These are phyloP conservation scores for Drusus annulatus DNA, from an alignment of 1,140 invertebrate genomes.

Conservation along the genomic window DNA sequence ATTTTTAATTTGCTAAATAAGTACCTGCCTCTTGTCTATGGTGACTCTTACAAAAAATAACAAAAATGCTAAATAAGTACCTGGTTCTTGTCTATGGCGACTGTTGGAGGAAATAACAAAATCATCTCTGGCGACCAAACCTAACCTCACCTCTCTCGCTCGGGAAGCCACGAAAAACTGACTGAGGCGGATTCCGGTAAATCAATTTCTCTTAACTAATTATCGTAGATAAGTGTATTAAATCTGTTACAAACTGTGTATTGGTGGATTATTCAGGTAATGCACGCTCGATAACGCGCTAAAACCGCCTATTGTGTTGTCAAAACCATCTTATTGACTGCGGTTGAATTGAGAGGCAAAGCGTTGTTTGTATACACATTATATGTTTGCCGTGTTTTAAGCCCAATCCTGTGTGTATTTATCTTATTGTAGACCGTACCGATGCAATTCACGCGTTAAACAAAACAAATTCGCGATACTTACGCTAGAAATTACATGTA, in stretches of 20 bases:
- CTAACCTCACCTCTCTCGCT: conserved; percentile 32
- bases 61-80: too few relatives aligned
- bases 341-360: neutral
- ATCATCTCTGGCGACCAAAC: neutral
- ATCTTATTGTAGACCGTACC: neutral
- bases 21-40: too few relatives aligned
- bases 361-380: conserved; percentile 41
- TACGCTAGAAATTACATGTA: neutral
- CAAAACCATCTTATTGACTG: neutral
- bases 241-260: neutral
- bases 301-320: conserved; percentile 2
- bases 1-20: too few relatives aligned
- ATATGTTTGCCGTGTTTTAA: conserved; percentile 9
- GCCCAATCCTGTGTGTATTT: neutral
- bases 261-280: neutral
- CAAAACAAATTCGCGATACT: neutral
- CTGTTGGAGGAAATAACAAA: neutral
- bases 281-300: neutral
- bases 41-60: too few relatives aligned
- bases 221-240: neutral
- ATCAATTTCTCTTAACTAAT: conserved; percentile 19
- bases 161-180: conserved; percentile 16
- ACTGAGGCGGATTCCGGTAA: conserved; percentile 12
- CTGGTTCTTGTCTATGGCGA: too few relatives aligned
- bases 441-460: neutral